Evolutionary conservation across 2,113 vertebrate genomes (phyloP).

Genomic region (Cephalopholis sonnerati): DNA sequence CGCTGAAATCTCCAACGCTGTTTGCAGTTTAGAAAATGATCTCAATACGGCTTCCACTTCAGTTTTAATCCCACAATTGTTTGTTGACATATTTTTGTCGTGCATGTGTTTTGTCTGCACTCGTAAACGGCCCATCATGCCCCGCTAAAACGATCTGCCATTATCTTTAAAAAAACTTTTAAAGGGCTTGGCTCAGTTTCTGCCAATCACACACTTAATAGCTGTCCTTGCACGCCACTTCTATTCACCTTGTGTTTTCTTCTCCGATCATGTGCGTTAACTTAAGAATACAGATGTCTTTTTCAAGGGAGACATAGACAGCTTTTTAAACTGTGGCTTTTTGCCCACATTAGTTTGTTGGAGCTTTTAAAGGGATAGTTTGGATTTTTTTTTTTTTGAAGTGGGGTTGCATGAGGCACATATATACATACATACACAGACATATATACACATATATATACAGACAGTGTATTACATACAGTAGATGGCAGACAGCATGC

Average conservation of each 20-base stretch:
- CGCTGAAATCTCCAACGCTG: not conserved
- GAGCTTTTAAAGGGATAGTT: not conserved
- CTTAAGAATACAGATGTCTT: not conserved
- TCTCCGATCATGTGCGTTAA: not conserved
- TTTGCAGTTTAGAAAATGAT: slow-evolving; percentile 35
- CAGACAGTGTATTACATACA: too few species aligned
- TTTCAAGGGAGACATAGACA: not conserved
- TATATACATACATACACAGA: too few species aligned
- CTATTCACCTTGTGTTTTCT: slow-evolving; percentile 10
- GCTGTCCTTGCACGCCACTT: slow-evolving; percentile 3
- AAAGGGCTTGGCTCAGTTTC: not conserved
- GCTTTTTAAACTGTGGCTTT: not conserved
- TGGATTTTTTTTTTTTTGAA: too few species aligned
- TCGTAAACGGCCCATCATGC: not conserved
- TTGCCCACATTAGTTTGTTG: not conserved
- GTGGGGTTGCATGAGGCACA: too few species aligned
- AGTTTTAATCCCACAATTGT: slow-evolving; percentile 53
- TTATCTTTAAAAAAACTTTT: slow-evolving; percentile 3
- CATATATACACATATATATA: too few species aligned
- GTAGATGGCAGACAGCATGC: too few species aligned
- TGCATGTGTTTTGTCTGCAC: slow-evolving; percentile 3
- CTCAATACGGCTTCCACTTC: slow-evolving; percentile 38
- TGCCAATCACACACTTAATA: not conserved
- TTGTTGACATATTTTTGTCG: slow-evolving; percentile 26
- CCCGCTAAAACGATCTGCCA: not conserved